Evolutionary conservation across 2,888 invertebrate genomes (phyloP).

Genomic region (Incurvaria masculella): DNA sequence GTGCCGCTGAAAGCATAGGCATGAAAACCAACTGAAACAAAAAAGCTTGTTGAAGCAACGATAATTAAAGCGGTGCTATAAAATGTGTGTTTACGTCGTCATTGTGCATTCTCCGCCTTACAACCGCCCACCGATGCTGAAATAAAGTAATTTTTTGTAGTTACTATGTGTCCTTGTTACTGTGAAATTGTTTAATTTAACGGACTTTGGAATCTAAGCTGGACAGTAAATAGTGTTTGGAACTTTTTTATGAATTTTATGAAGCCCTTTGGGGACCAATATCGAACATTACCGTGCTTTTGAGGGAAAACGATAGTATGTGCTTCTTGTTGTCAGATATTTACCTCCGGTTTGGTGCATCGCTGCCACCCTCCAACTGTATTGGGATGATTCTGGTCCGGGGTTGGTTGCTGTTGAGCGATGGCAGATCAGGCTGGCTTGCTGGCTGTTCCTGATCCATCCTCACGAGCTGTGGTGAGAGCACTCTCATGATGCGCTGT

Average conservation of each 20-base stretch:
- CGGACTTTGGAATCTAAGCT: slow-evolving; percentile 7
- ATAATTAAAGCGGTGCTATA: neutral
- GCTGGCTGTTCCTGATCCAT: slow-evolving; percentile 32
- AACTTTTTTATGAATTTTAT: neutral
- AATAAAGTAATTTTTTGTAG: slow-evolving; percentile 22
- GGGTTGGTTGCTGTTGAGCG: slow-evolving; percentile 37
- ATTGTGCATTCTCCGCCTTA: slow-evolving; percentile 37
- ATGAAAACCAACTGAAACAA: neutral
- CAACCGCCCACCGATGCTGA: slow-evolving; percentile 55
- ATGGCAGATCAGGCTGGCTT: slow-evolving; percentile 36
- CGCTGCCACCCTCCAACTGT: slow-evolving; percentile 50
- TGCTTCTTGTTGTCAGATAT: slow-evolving; percentile 3
- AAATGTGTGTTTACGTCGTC: slow-evolving; percentile 33
- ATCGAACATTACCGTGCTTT: neutral
- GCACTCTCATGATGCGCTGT: slow-evolving; percentile 52
- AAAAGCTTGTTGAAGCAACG: neutral
- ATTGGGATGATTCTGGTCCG: slow-evolving; percentile 62
- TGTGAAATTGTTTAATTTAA: too few relatives aligned
- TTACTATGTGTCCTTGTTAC: too few relatives aligned
- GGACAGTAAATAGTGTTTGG: neutral
- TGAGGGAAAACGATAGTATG: neutral
- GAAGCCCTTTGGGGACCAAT: neutral
- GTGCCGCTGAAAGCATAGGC: too few relatives aligned
- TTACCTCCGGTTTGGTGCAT: slow-evolving; percentile 44
- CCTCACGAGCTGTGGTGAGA: slow-evolving; percentile 52